Conservation (phyloP, 2,113 vertebrate species). For the Acrocephalus kingi region DNA sequence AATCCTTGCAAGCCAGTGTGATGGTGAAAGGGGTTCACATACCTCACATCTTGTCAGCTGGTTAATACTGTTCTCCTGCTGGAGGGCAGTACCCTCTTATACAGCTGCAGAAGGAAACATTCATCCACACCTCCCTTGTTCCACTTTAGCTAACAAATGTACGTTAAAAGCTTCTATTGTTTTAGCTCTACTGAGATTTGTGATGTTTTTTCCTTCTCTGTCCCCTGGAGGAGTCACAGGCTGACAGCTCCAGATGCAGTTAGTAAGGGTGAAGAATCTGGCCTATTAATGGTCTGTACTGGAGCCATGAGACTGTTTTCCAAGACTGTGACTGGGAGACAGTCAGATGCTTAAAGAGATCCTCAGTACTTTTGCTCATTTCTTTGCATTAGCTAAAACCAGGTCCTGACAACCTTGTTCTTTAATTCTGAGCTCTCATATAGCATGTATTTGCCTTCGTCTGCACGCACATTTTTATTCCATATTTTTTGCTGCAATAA, state of each 20-base stretch:
- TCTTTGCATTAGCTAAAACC: neutral
- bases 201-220: neutral
- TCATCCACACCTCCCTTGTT: neutral
- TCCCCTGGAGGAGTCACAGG: neutral
- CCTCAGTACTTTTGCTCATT: neutral
- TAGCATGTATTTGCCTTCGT: neutral
- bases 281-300: neutral
- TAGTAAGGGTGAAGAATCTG: neutral
- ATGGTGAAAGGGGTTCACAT: neutral
- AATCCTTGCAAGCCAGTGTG: neutral
- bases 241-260: neutral
- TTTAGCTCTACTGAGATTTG: neutral
- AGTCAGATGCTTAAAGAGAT: neutral
- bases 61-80: neutral
- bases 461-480: neutral
- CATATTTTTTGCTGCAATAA: neutral
- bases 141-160: neutral
- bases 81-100: neutral
- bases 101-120: neutral
- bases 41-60: neutral
- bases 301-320: neutral
- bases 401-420: neutral
- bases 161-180: neutral
- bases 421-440: neutral
- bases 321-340: neutral